Conservation (phyloP, 2,797 vertebrate species). For the Todus mexicanus region DNA sequence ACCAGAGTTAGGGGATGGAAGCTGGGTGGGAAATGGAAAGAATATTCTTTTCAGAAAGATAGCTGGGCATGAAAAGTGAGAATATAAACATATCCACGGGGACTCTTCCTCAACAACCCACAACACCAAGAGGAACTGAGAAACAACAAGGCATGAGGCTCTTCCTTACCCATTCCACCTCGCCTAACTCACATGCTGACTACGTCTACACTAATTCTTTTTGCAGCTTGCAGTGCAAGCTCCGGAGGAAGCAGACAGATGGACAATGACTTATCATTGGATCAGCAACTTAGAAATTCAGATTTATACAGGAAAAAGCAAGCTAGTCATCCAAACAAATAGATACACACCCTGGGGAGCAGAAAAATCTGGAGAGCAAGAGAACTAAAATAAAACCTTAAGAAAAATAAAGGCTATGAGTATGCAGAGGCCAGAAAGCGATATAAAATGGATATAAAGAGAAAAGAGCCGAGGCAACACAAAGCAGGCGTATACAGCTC, state of each 20-base stretch:
- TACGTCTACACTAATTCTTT: background rate
- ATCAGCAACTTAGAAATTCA: background rate
- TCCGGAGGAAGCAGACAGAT: conserved; percentile 21
- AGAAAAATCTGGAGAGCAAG: background rate
- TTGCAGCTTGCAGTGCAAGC: background rate
- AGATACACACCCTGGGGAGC: background rate
- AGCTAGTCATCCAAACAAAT: conserved; percentile 23
- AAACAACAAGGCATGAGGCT: background rate
- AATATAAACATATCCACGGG: background rate
- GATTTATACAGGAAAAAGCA: background rate
- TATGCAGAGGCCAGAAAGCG: background rate
- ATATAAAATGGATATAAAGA: background rate
- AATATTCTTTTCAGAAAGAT: background rate
- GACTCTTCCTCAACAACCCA: background rate
- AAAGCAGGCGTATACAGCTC: background rate
- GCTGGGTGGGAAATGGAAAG: background rate
- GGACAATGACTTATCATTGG: conserved; percentile 1
- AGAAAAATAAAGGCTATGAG: background rate
- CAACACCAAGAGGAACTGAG: rapidly evolving
- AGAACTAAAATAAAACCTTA: background rate
- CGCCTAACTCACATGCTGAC: background rate
- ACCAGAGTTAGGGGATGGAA: background rate
- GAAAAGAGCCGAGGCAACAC: background rate
- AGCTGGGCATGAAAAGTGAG: too few relatives aligned
- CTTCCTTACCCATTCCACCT: background rate